phyloP scores from a whole-genome alignment of 2,113 vertebrate genomes.

The Pionites leucogaster region DNA sequence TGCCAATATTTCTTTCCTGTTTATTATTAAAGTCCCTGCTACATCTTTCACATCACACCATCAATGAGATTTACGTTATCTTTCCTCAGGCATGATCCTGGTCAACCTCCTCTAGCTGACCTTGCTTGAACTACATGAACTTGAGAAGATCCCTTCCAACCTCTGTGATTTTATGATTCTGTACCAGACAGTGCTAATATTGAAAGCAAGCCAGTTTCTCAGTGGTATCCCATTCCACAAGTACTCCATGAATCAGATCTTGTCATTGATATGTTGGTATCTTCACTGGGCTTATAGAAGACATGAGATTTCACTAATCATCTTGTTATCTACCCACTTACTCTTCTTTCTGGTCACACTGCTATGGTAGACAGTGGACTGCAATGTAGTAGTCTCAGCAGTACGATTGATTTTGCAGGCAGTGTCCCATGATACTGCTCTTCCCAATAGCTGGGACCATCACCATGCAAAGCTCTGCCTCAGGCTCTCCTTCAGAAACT shows the following conservation, averaged over 20 bases:
- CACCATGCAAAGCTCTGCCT: neutral
- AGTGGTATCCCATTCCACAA: neutral
- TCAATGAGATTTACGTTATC: neutral
- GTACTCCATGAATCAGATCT: neutral
- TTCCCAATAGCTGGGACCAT: neutral
- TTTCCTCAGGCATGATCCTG: neutral
- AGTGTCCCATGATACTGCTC: neutral
- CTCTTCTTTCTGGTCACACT: neutral
- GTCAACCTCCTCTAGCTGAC: neutral
- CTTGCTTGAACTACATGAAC: neutral
- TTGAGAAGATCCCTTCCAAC: neutral
- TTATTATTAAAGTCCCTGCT: neutral
- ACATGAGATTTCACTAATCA: neutral
- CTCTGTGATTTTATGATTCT: neutral
- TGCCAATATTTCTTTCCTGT: neutral
- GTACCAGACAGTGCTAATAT: neutral
- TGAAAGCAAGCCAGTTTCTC: neutral
- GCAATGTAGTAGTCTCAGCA: neutral
- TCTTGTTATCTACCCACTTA: neutral
- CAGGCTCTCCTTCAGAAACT: neutral
- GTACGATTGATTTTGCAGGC: neutral
- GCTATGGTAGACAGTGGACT: neutral
- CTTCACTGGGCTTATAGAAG: neutral
- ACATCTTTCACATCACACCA: neutral
- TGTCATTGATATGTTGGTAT: fast-evolving